phyloP scores from a whole-genome alignment of 2,797 vertebrate genomes.

The Phalloptychus januarius region DNA sequence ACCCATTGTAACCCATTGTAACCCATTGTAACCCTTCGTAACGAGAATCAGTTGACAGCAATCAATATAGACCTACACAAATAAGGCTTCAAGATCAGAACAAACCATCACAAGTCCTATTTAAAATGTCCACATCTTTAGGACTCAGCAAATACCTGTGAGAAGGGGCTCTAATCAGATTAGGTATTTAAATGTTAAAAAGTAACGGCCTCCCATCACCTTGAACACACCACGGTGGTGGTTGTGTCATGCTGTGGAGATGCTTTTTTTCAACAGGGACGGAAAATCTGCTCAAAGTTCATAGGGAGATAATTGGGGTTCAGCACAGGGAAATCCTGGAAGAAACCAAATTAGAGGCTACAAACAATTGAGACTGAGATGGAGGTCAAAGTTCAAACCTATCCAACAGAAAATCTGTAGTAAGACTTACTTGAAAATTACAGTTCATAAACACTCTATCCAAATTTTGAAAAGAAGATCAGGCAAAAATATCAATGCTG shows the following conservation, averaged over 20 bases:
- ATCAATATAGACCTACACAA: background rate
- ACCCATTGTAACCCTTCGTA: background rate
- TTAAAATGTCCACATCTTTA: background rate
- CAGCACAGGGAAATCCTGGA: background rate
- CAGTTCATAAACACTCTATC: background rate
- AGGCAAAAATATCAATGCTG: background rate
- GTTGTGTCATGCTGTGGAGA: background rate
- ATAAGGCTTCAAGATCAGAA: background rate
- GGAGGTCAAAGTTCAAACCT: background rate
- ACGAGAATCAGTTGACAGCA: background rate
- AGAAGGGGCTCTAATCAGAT: background rate
- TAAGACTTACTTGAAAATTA: background rate
- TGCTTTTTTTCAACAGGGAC: background rate
- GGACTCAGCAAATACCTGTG: background rate
- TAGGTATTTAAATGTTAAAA: background rate
- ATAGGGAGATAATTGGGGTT: background rate
- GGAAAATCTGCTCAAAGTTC: background rate
- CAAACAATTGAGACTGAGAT: background rate
- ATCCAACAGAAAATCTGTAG: background rate
- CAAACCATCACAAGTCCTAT: background rate
- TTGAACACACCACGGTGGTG: background rate
- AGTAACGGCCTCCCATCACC: background rate
- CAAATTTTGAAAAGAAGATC: background rate
- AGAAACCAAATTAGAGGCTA: background rate
- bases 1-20: background rate